phyloP scores from a whole-genome alignment of 2,888 invertebrate species.

The Limenitis arthemis region DNA sequence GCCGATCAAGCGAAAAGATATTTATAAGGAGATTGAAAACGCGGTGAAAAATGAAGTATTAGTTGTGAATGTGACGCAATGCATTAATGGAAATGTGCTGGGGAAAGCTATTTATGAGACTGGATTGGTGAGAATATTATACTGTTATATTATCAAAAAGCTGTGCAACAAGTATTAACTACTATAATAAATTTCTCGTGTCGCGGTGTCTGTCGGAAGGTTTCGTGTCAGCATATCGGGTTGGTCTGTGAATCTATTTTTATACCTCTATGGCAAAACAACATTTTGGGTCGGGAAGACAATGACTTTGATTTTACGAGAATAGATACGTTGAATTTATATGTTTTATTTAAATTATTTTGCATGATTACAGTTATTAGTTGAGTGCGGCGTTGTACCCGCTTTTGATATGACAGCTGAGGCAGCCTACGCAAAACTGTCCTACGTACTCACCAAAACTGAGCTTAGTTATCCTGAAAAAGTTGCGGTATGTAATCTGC shows the following conservation, averaged over 20 bases:
- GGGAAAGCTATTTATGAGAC: conserved; percentile 83
- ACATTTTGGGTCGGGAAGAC: no score
- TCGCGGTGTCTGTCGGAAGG: no score
- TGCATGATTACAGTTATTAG: conserved; percentile 46
- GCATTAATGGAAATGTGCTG: conserved; percentile 85
- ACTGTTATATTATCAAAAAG: no score
- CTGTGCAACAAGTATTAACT: no score
- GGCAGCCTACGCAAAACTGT: conserved; percentile 91
- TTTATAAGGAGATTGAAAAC: conserved; percentile 80
- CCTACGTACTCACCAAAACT: conserved; percentile 88
- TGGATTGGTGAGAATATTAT: conserved; percentile 82
- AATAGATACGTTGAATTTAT: conserved; percentile 43
- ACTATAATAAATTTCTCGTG: no score
- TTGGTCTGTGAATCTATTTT: no score
- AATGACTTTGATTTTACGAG: no score
- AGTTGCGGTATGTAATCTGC: conserved; percentile 63
- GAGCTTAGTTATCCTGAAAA: conserved; percentile 77
- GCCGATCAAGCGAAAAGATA: conserved; percentile 86
- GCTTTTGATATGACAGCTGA: conserved; percentile 95
- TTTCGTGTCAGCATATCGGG: no score
- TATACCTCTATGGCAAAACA: no score
- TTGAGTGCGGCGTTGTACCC: conserved; percentile 81
- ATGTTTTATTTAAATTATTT: neutral
- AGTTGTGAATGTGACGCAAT: conserved; percentile 94
- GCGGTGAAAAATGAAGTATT: conserved; percentile 86